phyloP scores from a whole-genome alignment of 1,140 invertebrate genomes.

The Platyscapa corneri region DNA sequence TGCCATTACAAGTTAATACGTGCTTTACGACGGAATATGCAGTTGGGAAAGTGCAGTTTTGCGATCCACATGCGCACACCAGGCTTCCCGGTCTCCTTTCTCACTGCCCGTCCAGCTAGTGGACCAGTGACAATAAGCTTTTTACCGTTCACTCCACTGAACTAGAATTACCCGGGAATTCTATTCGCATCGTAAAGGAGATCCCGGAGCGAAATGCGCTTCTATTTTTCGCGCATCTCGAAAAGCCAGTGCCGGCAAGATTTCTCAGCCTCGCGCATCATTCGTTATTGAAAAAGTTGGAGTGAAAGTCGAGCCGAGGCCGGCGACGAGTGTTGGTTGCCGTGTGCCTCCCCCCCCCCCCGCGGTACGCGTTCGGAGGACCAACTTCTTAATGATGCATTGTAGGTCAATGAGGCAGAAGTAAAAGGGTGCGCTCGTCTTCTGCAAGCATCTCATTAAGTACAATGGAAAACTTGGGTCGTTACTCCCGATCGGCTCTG shows the following conservation, averaged over 20 bases:
- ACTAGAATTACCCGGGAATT: neutral
- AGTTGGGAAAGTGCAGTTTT: constrained; percentile 10
- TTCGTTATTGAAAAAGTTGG: neutral
- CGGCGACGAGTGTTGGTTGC: no score
- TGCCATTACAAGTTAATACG: constrained; percentile 35
- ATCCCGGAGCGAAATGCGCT: neutral
- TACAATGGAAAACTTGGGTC: constrained; percentile 38
- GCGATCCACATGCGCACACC: neutral
- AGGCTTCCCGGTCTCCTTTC: constrained; percentile 1
- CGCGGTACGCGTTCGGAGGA: neutral
- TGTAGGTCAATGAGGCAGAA: neutral
- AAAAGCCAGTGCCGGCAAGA: no score
- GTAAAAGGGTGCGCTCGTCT: constrained; percentile 8
- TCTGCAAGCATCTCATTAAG: constrained; percentile 50
- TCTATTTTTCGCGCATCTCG: neutral
- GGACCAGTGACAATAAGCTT: constrained; percentile 29
- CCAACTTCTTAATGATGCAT: constrained; percentile 7
- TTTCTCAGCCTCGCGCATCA: neutral
- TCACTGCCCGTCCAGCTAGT: neutral
- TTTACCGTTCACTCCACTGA: constrained; percentile 17
- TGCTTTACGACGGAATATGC: neutral
- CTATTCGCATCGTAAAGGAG: neutral
- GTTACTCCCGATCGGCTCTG: constrained; percentile 20
- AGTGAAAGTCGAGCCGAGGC: neutral
- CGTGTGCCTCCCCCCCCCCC: constrained; percentile 13